Conservation (phyloP, 2,888 invertebrate species). For the Plemyria rubiginata region DNA sequence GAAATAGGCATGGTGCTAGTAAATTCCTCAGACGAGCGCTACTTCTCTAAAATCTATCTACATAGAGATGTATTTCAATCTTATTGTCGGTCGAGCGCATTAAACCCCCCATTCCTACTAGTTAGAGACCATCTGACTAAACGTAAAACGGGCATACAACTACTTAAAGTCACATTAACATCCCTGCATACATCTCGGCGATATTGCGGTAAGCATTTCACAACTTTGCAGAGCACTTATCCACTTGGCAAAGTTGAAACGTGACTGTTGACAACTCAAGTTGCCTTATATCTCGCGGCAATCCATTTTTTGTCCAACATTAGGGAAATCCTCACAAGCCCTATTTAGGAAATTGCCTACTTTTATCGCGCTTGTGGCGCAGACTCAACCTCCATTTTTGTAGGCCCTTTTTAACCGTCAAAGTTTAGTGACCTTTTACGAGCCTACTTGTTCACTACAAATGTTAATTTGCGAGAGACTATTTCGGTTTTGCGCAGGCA, state of each 20-base stretch:
- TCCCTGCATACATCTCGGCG: conserved; percentile 12
- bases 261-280: conserved; percentile 38
- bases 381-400: conserved; percentile 55
- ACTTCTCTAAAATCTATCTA: too few relatives aligned
- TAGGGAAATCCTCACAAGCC: conserved; percentile 76
- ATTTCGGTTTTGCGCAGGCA: conserved; percentile 1
- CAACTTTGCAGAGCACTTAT: conserved; percentile 29
- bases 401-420: conserved; percentile 53
- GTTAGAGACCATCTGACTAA: conserved; percentile 5
- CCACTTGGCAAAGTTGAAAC: conserved; percentile 37
- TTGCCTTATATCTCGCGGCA: conserved; percentile 51
- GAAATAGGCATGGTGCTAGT: too few relatives aligned
- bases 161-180: conserved; percentile 19
- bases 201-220: conserved; percentile 21
- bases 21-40: too few relatives aligned
- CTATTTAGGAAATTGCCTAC: conserved; percentile 79
- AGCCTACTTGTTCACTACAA: conserved; percentile 34
- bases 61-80: not conserved
- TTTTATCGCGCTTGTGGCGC: conserved; percentile 72
- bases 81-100: not conserved
- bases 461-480: conserved; percentile 20
- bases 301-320: conserved; percentile 77
- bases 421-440: conserved; percentile 54
- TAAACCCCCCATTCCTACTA: not conserved
- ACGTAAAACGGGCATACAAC: conserved; percentile 12